These are phyloP conservation scores for Hydrolagus affinis DNA, from an alignment of 2,113 vertebrate genomes.

Conservation along the genomic window DNA sequence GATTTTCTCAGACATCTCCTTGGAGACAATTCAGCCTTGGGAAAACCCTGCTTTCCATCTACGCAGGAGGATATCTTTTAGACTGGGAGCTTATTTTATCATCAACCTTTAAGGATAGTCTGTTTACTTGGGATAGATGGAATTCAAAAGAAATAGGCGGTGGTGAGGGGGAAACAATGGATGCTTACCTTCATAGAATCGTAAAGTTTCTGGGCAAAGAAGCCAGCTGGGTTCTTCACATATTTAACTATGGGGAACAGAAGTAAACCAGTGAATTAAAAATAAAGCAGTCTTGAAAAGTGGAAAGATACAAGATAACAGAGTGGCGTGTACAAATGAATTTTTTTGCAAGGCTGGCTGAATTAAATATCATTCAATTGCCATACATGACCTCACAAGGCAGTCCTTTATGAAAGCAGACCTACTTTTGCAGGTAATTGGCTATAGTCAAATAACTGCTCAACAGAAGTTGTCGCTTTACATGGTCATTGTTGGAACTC, in stretches of 20 bases:
- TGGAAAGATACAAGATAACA: neutral
- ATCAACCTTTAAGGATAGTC: too few species aligned
- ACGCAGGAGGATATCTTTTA: too few species aligned
- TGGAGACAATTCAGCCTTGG: too few species aligned
- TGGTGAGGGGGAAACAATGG: too few species aligned
- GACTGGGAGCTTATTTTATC: too few species aligned
- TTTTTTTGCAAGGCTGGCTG: neutral
- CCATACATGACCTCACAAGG: neutral
- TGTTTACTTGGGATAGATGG: neutral
- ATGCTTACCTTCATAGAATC: conserved; percentile 29
- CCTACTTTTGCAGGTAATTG: too few species aligned
- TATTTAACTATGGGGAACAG: conserved; percentile 26
- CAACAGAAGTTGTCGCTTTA: too few species aligned
- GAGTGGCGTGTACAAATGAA: neutral
- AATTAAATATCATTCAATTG: neutral
- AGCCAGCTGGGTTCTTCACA: conserved; percentile 9
- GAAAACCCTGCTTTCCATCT: too few species aligned
- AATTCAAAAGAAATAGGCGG: neutral
- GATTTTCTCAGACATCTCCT: too few species aligned
- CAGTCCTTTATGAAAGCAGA: too few species aligned
- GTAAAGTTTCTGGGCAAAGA: conserved; percentile 32
- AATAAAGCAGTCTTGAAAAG: neutral
- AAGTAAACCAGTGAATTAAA: neutral
- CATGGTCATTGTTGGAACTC: too few species aligned
- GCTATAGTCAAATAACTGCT: too few species aligned